Conservation (phyloP, 2,888 invertebrate genomes). For the Caenorhabditis drosophilae region DNA sequence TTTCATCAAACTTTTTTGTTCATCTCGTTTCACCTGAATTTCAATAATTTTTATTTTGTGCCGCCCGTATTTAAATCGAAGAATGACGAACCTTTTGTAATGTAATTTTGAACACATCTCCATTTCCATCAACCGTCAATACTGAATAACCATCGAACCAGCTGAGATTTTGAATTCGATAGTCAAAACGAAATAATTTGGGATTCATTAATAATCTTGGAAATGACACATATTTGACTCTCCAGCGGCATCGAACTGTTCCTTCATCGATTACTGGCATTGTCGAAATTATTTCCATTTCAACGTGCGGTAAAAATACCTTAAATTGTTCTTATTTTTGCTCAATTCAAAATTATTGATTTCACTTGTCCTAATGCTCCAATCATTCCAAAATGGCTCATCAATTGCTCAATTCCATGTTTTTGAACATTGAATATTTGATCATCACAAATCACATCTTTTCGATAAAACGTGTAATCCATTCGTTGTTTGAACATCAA, state of each 20-base stretch:
- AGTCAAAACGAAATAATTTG: constrained; percentile 44
- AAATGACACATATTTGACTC: constrained; percentile 58
- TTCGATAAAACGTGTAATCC: constrained; percentile 67
- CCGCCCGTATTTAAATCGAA: too few species aligned
- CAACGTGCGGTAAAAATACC: constrained; percentile 54
- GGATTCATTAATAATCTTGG: constrained; percentile 41
- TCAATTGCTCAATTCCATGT: constrained; percentile 52
- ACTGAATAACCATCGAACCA: constrained; percentile 68
- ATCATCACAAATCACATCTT: constrained; percentile 63
- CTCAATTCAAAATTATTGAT: not conserved
- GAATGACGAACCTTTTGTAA: constrained; percentile 54
- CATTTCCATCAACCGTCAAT: constrained; percentile 64
- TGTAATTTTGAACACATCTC: constrained; percentile 60
- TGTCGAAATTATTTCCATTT: constrained; percentile 51
- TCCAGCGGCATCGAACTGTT: constrained; percentile 66
- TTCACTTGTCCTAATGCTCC: constrained; percentile 48
- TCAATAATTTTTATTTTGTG: constrained; percentile 1
- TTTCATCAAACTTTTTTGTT: constrained; percentile 18
- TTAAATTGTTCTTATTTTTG: constrained; percentile 5
- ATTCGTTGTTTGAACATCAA: constrained; percentile 61
- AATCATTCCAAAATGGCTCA: constrained; percentile 57
- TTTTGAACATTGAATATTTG: constrained; percentile 56
- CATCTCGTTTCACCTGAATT: constrained; percentile 34
- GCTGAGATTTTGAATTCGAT: constrained; percentile 47
- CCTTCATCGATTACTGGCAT: constrained; percentile 65